These are phyloP conservation scores for Autographa gamma DNA, from an alignment of 2,888 invertebrate genomes.

Conservation along the genomic window DNA sequence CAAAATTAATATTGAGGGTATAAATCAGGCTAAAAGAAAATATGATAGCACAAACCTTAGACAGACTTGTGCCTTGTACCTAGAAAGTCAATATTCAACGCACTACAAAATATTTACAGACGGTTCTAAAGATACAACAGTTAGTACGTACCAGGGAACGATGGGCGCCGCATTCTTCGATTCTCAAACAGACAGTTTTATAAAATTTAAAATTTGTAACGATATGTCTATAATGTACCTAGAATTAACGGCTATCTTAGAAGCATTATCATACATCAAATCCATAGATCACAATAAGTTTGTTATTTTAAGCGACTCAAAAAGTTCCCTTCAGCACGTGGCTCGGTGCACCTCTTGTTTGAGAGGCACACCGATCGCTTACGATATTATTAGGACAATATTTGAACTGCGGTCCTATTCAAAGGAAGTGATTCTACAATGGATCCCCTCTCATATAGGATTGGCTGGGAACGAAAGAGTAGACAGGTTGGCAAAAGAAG, in stretches of 20 bases:
- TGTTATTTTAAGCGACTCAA: background rate
- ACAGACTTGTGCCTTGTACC: background rate
- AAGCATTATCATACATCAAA: conserved; percentile 3
- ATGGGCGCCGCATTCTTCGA: conserved; percentile 3
- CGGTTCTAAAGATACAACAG: background rate
- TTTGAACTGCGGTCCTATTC: background rate
- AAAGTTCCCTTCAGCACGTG: background rate
- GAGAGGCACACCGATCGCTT: conserved; percentile 9
- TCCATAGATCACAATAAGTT: background rate
- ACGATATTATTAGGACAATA: background rate
- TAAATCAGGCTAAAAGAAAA: conserved; percentile 4
- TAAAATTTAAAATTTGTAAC: background rate
- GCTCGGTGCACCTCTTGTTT: conserved; percentile 7
- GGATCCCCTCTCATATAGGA: conserved; percentile 12
- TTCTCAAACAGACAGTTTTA: background rate
- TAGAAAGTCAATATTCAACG: conserved; percentile 1
- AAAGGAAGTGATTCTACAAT: background rate
- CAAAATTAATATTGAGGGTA: background rate
- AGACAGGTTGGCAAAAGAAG: conserved; percentile 8
- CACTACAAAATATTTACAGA: conserved; percentile 6
- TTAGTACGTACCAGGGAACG: background rate
- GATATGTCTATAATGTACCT: conserved; percentile 3
- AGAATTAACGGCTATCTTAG: background rate
- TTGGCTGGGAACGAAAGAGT: conserved; percentile 7
- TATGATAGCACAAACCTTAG: background rate